Base-by-base conservation (phyloP, 2,113 vertebrate species). In the Trochalopteron elliotii region DNA sequence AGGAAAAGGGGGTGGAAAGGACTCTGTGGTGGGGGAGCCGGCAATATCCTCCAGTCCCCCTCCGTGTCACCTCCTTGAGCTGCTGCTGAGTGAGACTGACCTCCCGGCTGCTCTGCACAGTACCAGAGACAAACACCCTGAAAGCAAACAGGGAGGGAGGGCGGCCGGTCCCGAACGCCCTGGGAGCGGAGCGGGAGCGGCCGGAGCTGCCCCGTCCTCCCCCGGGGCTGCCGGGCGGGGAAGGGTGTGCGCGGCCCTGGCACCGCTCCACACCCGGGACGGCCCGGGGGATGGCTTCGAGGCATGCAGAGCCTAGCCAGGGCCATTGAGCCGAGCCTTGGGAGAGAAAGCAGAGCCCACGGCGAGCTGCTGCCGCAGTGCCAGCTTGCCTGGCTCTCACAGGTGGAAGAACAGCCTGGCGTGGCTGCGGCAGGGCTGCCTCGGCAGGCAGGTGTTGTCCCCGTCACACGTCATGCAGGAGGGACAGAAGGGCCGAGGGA, bases 121-220 rank as follows among this genome's bases (percentile, higher is more conserved):
- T 33, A 3, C 40, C 67, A 21, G 37, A 15, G 83, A 60, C 8
- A 3, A 94, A 97, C 97, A 35, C 97, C 97, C 96, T 71, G 94
- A 96, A 95, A 96, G 79, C 96, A 97, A 98, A 97, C 89, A 97
- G 57, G 50, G 89, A 89, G 72, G 59, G 49, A 37, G 68, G 67
- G 75, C 5, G 2, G 40, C 76, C 7, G 17, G 72, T 33, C 21
- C 28, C 1, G 1, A 52, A 4, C 64, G n/a, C 14, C 7, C 28
- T 2, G 11, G 71, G 71, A 64, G 25, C 6, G 3, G 65, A 37
- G 21, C 8, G 4, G 65, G 71, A 84, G 79, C 5, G 15, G 65
- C 64, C 27, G 65, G 39, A 25, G 63, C 63, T 76, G 72, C 59
- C 44, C 35, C 0, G 53, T 35, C 28, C 69, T 44, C 19, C 37